Base-by-base conservation (phyloP, 2,113 vertebrate species). In the Pseudopipra pipra region DNA sequence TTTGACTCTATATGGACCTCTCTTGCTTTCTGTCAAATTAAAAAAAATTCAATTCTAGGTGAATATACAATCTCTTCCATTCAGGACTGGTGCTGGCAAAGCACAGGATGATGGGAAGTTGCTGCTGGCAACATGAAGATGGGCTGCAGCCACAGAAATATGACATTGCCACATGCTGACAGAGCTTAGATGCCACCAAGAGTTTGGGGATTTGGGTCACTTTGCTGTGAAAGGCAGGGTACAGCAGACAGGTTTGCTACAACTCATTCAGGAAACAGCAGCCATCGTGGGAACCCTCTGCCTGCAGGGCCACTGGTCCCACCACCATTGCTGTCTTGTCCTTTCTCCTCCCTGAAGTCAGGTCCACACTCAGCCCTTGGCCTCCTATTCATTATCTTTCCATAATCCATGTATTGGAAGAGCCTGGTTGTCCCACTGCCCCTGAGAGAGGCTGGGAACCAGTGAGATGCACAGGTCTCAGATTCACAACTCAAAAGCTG, bases 11-110 rank as follows among this genome's bases (percentile, higher is more conserved):
- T 72, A 78, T 46, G 73, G 39, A 92, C 71, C 62, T 76, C 79
- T 91, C 66, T 94, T 87, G 87, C 85, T 39, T 95, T 95, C 95
- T 96, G 92, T 93, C 79, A 91, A 93, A 89, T 71, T 63, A 37
- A 86, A 87, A 91, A 91, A 90, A 89, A 4, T 73, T 76, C 44
- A 81, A 90, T 89, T 94, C 83, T 83, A 89, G 41, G 89, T 96
- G 95, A 97, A 96, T 96, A 92, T 93, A 97, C 96, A 97, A 97
- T 96, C 85, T 97, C 74, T 87, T 79, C 78, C 83, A 95, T 97
- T 97, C 96, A 96, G 67, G 94, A 79, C 95, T 71, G 79, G 83
- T 94, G 81, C 89, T 95, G 96, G 96, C 85, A 95, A 75, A 73
- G 70, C 43, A 54, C 41, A 18, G 78, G 21, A 75, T 35, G 88